A percentile compares a stretch with the other conserved stretches of the same genome.
Evolutionary conservation across 2,888 invertebrate species (phyloP).

Genomic region (Chydorus sphaericus): DNA sequence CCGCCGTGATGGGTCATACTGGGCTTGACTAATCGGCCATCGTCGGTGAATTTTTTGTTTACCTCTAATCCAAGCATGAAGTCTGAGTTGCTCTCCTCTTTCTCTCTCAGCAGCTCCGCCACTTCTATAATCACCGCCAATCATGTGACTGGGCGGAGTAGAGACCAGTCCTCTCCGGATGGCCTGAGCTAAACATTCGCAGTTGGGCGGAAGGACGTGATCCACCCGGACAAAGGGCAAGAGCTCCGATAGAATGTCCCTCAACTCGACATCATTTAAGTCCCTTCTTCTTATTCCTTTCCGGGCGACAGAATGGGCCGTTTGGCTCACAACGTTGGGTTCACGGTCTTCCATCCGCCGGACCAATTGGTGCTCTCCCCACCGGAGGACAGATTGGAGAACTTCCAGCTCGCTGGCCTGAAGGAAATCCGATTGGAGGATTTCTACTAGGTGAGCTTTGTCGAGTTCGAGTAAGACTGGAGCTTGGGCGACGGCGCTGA

Average conservation of each 20-base stretch:
- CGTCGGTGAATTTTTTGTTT: conserved; percentile 9
- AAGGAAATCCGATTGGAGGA: conserved; percentile 56
- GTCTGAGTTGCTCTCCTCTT: conserved; percentile 62
- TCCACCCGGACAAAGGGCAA: conserved; percentile 73
- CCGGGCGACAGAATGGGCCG: conserved; percentile 77
- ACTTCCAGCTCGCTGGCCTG: conserved; percentile 78
- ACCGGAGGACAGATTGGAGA: conserved; percentile 66
- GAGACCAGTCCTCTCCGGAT: conserved; percentile 60
- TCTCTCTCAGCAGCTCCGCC: conserved; percentile 22
- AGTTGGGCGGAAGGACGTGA: conserved; percentile 73
- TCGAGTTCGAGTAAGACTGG: conserved; percentile 59
- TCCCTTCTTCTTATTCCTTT: conserved; percentile 71
- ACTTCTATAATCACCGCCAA: conserved; percentile 45
- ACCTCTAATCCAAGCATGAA: conserved; percentile 49
- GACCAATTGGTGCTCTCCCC: conserved; percentile 75
- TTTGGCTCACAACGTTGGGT: conserved; percentile 77
- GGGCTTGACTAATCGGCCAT: too few relatives aligned
- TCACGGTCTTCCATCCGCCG: conserved; percentile 74
- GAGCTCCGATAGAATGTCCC: conserved; percentile 69
- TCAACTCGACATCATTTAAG: conserved; percentile 63
- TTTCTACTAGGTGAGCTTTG: conserved; percentile 56
- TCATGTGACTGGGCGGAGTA: conserved; percentile 70
- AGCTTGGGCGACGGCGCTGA: conserved; percentile 57
- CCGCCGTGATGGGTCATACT: background rate
- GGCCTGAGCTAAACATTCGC: conserved; percentile 37